Base-by-base conservation (phyloP, 2,888 invertebrate species). In the Chrysolina haemoptera region DNA sequence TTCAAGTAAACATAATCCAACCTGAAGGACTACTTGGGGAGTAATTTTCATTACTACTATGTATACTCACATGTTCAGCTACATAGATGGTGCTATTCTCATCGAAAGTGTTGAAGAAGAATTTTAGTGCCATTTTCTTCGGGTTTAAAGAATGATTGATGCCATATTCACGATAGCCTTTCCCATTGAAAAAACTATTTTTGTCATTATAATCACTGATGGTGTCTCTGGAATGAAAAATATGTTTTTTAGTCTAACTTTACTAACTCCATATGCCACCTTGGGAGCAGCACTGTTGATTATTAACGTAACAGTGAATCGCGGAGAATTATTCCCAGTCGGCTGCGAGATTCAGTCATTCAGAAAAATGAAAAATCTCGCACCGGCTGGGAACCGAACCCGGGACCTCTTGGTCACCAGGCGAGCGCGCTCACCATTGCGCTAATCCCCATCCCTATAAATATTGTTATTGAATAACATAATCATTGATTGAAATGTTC, bases 61-160 rank as follows among this genome's bases (percentile, higher is more conserved):
- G 0, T n/a, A 0, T 2, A 86, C 89, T 89, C 84, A 95, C 94
- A 83, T 93, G 93, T 62, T 94, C 91, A 4, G 96, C 94, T 81
- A 97, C 90, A 88, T 98, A 96, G 3, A 98, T 90, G 71, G 97
- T 88, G 3, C 97, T 95, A 87, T 97, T 93, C 86, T 96, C 94
- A 88, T 97, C 97, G 80, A 94, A 92, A 0, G 97, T 96, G 81
- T 93, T 92, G 88, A 98, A 96, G 77, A 78, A 71, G 63, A 83
- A 82, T 65, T 68, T 66, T 9, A 83, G 53, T 35, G 78, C 78
- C 41, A 82, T 75, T 70, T 79, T 73, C 0, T 69, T 75, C 8
- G 84, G 83, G 46, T 78, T 74, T 20, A 80, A 55, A 12, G 72
- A 65, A 1, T 72, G 68, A 10, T 78, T 73, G 11, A 65, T 69